Base-by-base conservation (phyloP, 1,140 invertebrate genomes). In the Drosophila murphyi region DNA sequence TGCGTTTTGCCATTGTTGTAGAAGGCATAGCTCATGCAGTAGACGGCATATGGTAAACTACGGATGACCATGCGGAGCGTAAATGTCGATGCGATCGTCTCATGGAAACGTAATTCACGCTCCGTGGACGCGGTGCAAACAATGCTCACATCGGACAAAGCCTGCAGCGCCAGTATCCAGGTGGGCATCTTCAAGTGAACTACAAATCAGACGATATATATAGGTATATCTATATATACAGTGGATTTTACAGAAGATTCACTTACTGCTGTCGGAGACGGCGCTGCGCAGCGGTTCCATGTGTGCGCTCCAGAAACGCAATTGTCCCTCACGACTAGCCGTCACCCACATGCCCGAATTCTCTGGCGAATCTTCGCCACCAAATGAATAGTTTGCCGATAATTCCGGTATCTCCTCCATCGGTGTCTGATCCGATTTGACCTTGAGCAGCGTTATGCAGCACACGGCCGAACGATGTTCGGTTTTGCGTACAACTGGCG, bases 271-370 rank as follows among this genome's bases (percentile, higher is more conserved):
- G 39, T 93, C 93, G 2, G 95, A 95, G 78, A 93, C 93, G 0
- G 94, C 94, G 29, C 93, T 94, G 48, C 94, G 92, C 76, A 95
- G 92, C 5, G 94, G 92, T 35, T 94, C 92, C 89, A 96, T 94
- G 82, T 96, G 94, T 12, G 95, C 81, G 0, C 95, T 94, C 95
- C 95, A 96, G 87, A 95, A 96, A 91, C 95, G 95, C 72, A 96
- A 93, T 64, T 93, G 92, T n/a, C 95, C 95, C 75, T 96, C 95
- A 71, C 94, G 93, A 68, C 95, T 96, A 1, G 94, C 94, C 0
- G 95, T 96, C 59, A 96, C 90, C 82, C 95, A 96, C 76, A 93
- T 94, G 7, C 95, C 95, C 69, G 94, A 94, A 45, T 93, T 92
- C 63, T 94, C 81, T 4, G 82, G 81, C 0, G 83, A 78, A 65